These are phyloP conservation scores for Chlamydotis undulata DNA, from an alignment of 2,113 vertebrate species.

Conservation along the genomic window DNA sequence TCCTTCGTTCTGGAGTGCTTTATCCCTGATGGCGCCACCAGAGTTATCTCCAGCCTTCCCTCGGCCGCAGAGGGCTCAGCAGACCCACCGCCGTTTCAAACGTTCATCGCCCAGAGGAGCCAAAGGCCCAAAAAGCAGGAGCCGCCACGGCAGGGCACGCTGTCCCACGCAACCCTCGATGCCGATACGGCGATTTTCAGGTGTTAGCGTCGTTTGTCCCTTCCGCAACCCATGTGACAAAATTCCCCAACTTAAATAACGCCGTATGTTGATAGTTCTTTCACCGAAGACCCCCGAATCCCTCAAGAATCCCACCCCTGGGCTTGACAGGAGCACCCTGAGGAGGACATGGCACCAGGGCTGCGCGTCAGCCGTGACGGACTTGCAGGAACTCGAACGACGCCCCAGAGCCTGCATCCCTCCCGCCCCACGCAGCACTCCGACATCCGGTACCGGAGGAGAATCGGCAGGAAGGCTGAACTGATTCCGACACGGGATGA, in stretches of 20 bases:
- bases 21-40: neutral
- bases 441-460: rapidly evolving
- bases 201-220: neutral
- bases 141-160: neutral
- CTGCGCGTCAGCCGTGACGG: neutral
- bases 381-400: no score
- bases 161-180: neutral
- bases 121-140: neutral
- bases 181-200: no score
- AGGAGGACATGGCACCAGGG: neutral
- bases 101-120: neutral
- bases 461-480: neutral
- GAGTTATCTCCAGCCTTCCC: neutral
- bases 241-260: conserved; percentile 1
- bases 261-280: conserved; percentile 20
- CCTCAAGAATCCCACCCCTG: neutral
- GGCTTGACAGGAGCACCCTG: neutral
- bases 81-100: neutral
- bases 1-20: neutral
- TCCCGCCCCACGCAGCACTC: neutral
- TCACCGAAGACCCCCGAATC: neutral
- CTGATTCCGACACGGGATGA: rapidly evolving
- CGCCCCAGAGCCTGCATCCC: no score
- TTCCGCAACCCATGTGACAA: conserved; percentile 17
- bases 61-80: neutral